phyloP scores from a whole-genome alignment of 2,113 vertebrate genomes.

The Phainopepla nitens region DNA sequence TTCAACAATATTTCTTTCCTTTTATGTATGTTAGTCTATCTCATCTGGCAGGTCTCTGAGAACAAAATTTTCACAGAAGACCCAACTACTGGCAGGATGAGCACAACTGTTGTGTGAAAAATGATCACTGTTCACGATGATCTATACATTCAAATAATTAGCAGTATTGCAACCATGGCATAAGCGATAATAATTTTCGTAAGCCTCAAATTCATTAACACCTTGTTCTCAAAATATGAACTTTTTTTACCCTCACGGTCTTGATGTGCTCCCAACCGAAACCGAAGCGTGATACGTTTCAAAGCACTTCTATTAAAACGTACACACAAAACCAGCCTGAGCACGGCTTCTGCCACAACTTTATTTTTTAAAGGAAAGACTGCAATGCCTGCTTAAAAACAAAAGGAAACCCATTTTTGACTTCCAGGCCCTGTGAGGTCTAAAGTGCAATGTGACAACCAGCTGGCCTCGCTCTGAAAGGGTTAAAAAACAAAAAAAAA shows the following conservation, averaged over 20 bases:
- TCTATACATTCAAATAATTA: background rate
- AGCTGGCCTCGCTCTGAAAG: background rate
- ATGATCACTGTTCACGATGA: background rate
- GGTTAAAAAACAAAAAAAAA: background rate
- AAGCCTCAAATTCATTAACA: background rate
- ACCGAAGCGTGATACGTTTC: background rate
- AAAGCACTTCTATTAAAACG: background rate
- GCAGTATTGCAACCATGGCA: fast-evolving
- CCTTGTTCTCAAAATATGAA: background rate
- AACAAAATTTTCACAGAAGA: background rate
- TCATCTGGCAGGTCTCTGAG: background rate
- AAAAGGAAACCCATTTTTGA: background rate
- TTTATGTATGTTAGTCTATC: background rate
- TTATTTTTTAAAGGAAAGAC: background rate
- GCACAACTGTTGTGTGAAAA: background rate
- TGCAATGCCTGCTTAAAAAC: background rate
- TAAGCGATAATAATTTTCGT: background rate
- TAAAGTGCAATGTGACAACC: background rate
- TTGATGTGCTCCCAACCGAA: background rate
- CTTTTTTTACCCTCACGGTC: background rate
- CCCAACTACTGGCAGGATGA: background rate
- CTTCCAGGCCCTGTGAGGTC: background rate
- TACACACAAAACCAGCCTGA: background rate
- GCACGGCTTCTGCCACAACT: background rate
- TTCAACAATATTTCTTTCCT: background rate